Percentiles rank a stretch among this genome's conserved stretches.
phyloP scores from a whole-genome alignment of 1,140 invertebrate genomes.

The Leptinotarsa lineolata region DNA sequence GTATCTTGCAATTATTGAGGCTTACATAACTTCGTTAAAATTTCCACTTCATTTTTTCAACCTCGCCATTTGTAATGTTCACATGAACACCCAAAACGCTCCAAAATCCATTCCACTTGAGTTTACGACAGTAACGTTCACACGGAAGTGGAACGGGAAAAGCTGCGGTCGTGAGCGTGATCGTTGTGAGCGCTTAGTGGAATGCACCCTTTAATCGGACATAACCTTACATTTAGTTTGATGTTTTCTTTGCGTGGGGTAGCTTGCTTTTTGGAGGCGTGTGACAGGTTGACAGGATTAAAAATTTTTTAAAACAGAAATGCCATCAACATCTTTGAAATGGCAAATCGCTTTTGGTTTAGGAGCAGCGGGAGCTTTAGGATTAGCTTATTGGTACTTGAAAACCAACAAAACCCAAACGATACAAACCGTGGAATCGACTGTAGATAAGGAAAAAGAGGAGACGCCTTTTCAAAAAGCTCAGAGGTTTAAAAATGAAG shows the following conservation, averaged over 20 bases:
- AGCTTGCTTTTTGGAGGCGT: not conserved
- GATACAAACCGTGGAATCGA: constrained; percentile 40
- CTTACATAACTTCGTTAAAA: too few relatives aligned
- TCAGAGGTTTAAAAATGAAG: constrained; percentile 79
- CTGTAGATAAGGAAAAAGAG: constrained; percentile 53
- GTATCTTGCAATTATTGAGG: too few relatives aligned
- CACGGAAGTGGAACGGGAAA: too few relatives aligned
- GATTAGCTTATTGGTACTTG: constrained; percentile 80
- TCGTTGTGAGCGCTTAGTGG: too few relatives aligned
- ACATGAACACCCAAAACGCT: too few relatives aligned
- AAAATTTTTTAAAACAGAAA: constrained; percentile 15
- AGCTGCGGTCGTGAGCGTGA: too few relatives aligned
- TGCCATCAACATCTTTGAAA: constrained; percentile 51
- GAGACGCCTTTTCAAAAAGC: constrained; percentile 70
- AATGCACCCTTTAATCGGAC: too few relatives aligned
- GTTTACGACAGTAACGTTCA: too few relatives aligned
- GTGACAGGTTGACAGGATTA: constrained; percentile 3
- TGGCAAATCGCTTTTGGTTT: constrained; percentile 73
- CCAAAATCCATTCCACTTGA: too few relatives aligned
- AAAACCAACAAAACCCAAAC: constrained; percentile 56
- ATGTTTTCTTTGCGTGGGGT: too few relatives aligned
- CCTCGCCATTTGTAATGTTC: too few relatives aligned
- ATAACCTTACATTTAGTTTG: not conserved
- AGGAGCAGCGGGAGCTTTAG: constrained; percentile 79
- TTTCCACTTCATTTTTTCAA: too few relatives aligned